Evolutionary conservation across 2,888 invertebrate species (phyloP).

Genomic region (Caenorhabditis panamensis): DNA sequence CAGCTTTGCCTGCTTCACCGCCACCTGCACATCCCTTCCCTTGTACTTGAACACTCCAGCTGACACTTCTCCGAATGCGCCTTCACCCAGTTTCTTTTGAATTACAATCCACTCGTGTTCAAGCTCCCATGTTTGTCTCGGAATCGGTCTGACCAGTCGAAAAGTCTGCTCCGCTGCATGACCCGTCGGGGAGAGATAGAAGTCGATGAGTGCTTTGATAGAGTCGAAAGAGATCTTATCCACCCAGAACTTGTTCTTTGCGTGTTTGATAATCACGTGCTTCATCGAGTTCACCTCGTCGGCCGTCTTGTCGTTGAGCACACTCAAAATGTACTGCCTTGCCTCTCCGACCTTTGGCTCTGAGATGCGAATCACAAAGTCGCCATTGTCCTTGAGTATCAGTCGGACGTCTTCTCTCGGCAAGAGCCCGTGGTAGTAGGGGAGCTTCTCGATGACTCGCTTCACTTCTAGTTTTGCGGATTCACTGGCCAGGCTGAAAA

Average conservation of each 20-base stretch:
- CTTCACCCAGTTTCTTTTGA: conserved; percentile 72
- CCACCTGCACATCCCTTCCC: conserved; percentile 24
- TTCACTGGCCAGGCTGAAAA: no score
- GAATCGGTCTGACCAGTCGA: conserved; percentile 33
- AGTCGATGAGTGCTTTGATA: conserved; percentile 34
- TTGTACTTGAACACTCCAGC: conserved; percentile 13
- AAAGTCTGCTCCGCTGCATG: not conserved
- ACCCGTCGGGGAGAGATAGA: conserved; percentile 24
- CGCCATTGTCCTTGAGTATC: conserved; percentile 63
- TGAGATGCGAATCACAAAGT: conserved; percentile 64
- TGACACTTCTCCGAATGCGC: conserved; percentile 70
- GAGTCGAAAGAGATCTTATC: conserved; percentile 48
- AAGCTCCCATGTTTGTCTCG: conserved; percentile 69
- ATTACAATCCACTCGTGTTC: conserved; percentile 64
- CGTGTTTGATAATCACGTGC: conserved; percentile 53
- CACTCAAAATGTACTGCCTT: conserved; percentile 60
- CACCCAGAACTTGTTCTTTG: conserved; percentile 33
- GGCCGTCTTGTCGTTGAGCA: conserved; percentile 44
- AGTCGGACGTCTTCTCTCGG: conserved; percentile 69
- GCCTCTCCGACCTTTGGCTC: conserved; percentile 62
- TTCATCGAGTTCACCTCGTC: conserved; percentile 33
- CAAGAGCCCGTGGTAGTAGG: conserved; percentile 69
- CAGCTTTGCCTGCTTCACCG: conserved; percentile 63
- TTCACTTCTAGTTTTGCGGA: no score
- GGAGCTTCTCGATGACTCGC: conserved; percentile 25